These are phyloP conservation scores for Elysia chlorotica DNA, from an alignment of 1,140 invertebrate species.

Conservation along the genomic window DNA sequence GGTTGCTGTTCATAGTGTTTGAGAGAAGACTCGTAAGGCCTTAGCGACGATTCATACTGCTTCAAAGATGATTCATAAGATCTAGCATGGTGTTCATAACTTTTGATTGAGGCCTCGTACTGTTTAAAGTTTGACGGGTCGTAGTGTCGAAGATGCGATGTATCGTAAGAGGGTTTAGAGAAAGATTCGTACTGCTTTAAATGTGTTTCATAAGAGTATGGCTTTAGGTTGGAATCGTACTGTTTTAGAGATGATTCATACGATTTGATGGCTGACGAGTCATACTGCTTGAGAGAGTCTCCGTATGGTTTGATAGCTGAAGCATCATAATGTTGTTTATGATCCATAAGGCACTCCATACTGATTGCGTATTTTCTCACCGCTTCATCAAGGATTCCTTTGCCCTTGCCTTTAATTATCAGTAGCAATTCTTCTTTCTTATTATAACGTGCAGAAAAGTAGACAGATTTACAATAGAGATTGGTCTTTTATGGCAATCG, in stretches of 20 bases:
- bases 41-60: not conserved
- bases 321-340: no score
- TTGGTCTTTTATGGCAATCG: no score
- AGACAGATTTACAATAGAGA: no score
- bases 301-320: no score
- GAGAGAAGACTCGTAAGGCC: not conserved
- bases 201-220: slow-evolving; percentile 1
- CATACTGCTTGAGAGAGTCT: not conserved
- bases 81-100: not conserved
- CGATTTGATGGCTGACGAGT: not conserved
- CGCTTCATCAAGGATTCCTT: no score
- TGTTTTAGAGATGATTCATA: slow-evolving; percentile 3
- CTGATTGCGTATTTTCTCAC: no score
- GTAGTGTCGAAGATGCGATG: no score
- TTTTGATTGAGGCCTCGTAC: not conserved
- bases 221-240: not conserved
- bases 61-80: not conserved
- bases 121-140: not conserved
- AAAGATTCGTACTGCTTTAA: not conserved
- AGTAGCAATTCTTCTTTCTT: no score
- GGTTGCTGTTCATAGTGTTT: slow-evolving; percentile 4
- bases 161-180: no score
- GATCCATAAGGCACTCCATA: slow-evolving; percentile 19
- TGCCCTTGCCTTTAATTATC: no score
- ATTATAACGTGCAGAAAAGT: no score